Percentiles rank a stretch among this genome's conserved stretches.
phyloP scores from a whole-genome alignment of 2,888 invertebrate genomes.

The Volucella inflata region DNA sequence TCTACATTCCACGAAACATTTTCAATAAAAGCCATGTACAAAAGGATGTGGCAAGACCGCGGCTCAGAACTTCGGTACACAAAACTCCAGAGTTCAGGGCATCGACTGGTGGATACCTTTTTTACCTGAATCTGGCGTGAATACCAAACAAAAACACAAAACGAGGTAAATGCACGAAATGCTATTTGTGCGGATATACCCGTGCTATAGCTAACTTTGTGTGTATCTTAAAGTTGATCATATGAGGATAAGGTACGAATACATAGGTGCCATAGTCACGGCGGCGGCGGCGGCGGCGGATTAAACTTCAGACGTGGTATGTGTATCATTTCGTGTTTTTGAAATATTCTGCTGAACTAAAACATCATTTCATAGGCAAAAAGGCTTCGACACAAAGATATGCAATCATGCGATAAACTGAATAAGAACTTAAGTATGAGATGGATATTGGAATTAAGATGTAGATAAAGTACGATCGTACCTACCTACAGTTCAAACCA shows the following conservation, averaged over 20 bases:
- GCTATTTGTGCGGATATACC: not conserved
- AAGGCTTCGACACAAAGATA: slow-evolving; percentile 29
- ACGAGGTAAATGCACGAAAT: slow-evolving; percentile 62
- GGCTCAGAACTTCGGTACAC: slow-evolving; percentile 10
- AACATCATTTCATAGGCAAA: slow-evolving; percentile 25
- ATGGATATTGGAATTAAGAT: slow-evolving; percentile 60
- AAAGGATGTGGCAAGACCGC: slow-evolving; percentile 62
- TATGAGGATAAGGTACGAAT: slow-evolving; percentile 15
- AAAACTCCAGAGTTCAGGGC: not conserved
- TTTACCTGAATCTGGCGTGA: slow-evolving; percentile 59
- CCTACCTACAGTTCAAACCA: slow-evolving; percentile 36
- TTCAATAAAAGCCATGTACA: slow-evolving; percentile 66
- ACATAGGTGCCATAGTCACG: not conserved
- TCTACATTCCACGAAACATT: slow-evolving; percentile 72
- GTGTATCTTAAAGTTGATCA: slow-evolving; percentile 25
- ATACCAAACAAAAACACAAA: slow-evolving; percentile 39
- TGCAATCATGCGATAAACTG: slow-evolving; percentile 56
- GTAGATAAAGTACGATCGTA: slow-evolving; percentile 54
- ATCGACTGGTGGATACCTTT: slow-evolving; percentile 16
- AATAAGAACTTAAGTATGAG: slow-evolving; percentile 25
- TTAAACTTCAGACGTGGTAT: not conserved
- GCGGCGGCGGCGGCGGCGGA: too few species aligned
- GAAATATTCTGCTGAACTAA: slow-evolving; percentile 52
- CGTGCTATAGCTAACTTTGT: too few species aligned
- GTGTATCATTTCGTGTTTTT: slow-evolving; percentile 4